Conservation (phyloP, 2,888 invertebrate genomes). For the Neocrepidodera transversa region DNA sequence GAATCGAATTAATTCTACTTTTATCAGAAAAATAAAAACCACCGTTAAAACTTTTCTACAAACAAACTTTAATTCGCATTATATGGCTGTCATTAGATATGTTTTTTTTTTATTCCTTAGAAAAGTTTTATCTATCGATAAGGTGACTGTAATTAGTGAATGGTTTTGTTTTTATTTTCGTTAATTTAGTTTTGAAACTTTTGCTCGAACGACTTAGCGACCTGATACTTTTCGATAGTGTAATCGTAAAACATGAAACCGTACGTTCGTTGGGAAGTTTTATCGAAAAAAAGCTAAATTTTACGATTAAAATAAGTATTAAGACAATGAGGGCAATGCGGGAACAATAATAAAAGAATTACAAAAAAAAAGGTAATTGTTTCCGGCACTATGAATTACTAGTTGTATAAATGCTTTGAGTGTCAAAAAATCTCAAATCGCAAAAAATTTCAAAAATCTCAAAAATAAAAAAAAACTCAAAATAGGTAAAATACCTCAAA, state of each 20-base stretch:
- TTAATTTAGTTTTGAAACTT: slow-evolving; percentile 18
- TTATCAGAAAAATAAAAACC: no score
- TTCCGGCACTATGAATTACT: slow-evolving; percentile 16
- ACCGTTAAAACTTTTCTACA: neutral
- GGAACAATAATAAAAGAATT: slow-evolving; percentile 14
- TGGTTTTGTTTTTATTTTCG: slow-evolving; percentile 18
- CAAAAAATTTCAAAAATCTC: no score
- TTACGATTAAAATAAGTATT: slow-evolving; percentile 17
- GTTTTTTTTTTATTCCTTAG: neutral
- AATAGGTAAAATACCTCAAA: no score
- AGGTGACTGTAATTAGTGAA: slow-evolving; percentile 13
- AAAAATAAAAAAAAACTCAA: no score
- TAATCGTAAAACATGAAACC: slow-evolving; percentile 22
- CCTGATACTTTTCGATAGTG: slow-evolving; percentile 16
- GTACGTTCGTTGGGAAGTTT: slow-evolving; percentile 21
- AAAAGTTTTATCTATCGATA: slow-evolving; percentile 21
- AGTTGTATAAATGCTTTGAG: no score
- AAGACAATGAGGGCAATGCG: slow-evolving; percentile 19
- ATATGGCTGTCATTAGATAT: neutral
- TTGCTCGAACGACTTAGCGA: slow-evolving; percentile 9
- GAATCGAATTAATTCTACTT: no score
- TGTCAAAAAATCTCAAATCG: no score
- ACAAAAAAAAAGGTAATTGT: slow-evolving; percentile 22
- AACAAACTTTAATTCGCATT: neutral
- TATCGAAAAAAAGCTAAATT: slow-evolving; percentile 23